Evolutionary conservation across 2,113 vertebrate genomes (phyloP), one percentile per base, ranked within the genome.

Genomic region (Atrichornis clamosus): DNA sequence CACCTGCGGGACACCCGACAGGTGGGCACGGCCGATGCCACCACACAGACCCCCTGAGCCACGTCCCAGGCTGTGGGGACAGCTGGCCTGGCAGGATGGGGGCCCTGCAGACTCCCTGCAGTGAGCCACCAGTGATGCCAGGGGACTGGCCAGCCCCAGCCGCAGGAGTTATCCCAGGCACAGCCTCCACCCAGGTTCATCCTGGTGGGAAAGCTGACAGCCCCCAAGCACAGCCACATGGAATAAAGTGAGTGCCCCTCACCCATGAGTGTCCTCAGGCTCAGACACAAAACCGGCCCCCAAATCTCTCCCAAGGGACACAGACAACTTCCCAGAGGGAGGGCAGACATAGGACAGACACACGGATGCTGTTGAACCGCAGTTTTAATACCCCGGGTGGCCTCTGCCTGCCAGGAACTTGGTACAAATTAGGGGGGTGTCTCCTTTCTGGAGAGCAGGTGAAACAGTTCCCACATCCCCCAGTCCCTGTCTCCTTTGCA

Each of bases 1-100:
- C 97, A 96, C 70, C 97, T 99, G 55, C 97, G 82, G 89, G 95
- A 90, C 2, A 93, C 97, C 78, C 98, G 97, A 44, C 76, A 85
- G 76, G 94, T 90, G 26, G 15, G 67, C 23, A 59, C 3, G 75
- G 82, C 56, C 1, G 65, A 89, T 73, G 96, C 97, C 92, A 30
- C 83, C 84, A 74, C 75, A 6, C 94, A 95, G 83, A 90, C 12
- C 2, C 77, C 82, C 42, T 59, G 79, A 73, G 41, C 12, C 58
- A 6, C 1, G 0, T 1, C 58, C 22, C 24, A 2, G 15, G 33
- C 19, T 0, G 0, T 0, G 7, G 55, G n/a, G 32, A 49, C 37
- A 41, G 55, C 67, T 4, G 28, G 50, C 15, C 27, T 2, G 28
- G 59, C n/a, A 67, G 28, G 17, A 23, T 0, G 0, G 26, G 2